phyloP scores from a whole-genome alignment of 2,888 invertebrate species.

The Galeopsomyia nigrocyanea region DNA sequence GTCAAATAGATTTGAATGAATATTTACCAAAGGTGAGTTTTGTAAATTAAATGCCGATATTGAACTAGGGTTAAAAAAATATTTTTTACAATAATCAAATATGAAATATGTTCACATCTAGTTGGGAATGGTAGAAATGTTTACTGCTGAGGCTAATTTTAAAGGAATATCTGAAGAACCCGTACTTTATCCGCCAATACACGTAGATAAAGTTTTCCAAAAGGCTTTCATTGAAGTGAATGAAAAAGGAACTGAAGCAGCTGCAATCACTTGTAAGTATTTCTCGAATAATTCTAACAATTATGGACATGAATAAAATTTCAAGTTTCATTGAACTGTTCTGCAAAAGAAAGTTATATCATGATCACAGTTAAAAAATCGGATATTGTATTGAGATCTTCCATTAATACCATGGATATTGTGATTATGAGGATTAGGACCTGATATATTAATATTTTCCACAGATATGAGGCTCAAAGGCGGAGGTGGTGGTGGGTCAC shows the following conservation, averaged over 20 bases:
- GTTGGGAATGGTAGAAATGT: slow-evolving; percentile 81
- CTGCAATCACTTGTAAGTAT: slow-evolving; percentile 85
- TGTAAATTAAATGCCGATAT: neutral
- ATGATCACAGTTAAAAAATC: too few species aligned
- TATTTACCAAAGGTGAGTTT: slow-evolving; percentile 75
- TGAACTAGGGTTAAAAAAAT: slow-evolving; percentile 51
- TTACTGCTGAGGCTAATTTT: slow-evolving; percentile 75
- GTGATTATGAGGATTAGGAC: too few species aligned
- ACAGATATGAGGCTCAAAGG: too few species aligned
- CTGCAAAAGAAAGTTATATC: too few species aligned
- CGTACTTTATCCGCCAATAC: slow-evolving; percentile 66
- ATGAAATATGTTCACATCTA: slow-evolving; percentile 62
- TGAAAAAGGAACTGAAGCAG: slow-evolving; percentile 89
- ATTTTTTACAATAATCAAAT: neutral
- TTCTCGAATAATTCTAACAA: too few species aligned
- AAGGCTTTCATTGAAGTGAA: slow-evolving; percentile 89
- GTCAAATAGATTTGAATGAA: slow-evolving; percentile 75
- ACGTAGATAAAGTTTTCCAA: slow-evolving; percentile 81
- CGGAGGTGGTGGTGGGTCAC: too few species aligned
- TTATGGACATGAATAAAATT: too few species aligned
- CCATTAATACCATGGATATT: too few species aligned
- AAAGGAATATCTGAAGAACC: slow-evolving; percentile 72
- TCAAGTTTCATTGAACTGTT: too few species aligned
- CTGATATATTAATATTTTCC: too few species aligned
- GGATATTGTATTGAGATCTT: too few species aligned